These are phyloP conservation scores for Chydorus sphaericus DNA, from an alignment of 2,888 invertebrate genomes.

Conservation along the genomic window DNA sequence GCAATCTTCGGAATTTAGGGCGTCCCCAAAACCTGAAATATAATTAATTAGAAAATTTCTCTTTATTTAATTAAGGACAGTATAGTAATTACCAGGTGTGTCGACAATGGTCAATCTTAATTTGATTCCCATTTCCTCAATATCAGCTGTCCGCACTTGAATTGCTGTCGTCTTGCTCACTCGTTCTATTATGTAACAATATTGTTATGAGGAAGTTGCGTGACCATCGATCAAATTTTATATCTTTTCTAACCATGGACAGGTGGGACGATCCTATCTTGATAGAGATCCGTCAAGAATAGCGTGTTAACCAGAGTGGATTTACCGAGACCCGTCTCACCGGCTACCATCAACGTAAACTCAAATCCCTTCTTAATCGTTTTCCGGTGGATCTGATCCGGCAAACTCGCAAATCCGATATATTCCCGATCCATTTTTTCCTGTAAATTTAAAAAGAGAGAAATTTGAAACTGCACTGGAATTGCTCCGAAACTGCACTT, in stretches of 20 bases:
- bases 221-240: no score
- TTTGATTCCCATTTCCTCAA: slow-evolving; percentile 84
- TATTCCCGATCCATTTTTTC: slow-evolving; percentile 43
- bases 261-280: slow-evolving; percentile 57
- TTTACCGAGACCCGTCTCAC: slow-evolving; percentile 86
- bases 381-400: slow-evolving; percentile 90
- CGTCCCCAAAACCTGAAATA: slow-evolving; percentile 63
- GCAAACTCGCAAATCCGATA: slow-evolving; percentile 88
- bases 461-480: no score
- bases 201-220: no score
- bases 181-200: slow-evolving; percentile 32
- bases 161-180: slow-evolving; percentile 42
- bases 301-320: slow-evolving; percentile 88
- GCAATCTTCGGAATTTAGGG: slow-evolving; percentile 83
- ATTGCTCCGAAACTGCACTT: no score
- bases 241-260: slow-evolving; percentile 42
- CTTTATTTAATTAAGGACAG: neutral
- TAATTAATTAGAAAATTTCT: neutral
- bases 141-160: slow-evolving; percentile 69
- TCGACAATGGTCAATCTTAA: slow-evolving; percentile 81
- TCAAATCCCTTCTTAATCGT: slow-evolving; percentile 93
- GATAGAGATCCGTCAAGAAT: slow-evolving; percentile 84
- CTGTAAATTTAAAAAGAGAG: no score
- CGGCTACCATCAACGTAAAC: slow-evolving; percentile 91
- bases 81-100: slow-evolving; percentile 50